Evolutionary conservation across 2,888 invertebrate species (phyloP).

Genomic region (Brachyopa scutellaris): DNA sequence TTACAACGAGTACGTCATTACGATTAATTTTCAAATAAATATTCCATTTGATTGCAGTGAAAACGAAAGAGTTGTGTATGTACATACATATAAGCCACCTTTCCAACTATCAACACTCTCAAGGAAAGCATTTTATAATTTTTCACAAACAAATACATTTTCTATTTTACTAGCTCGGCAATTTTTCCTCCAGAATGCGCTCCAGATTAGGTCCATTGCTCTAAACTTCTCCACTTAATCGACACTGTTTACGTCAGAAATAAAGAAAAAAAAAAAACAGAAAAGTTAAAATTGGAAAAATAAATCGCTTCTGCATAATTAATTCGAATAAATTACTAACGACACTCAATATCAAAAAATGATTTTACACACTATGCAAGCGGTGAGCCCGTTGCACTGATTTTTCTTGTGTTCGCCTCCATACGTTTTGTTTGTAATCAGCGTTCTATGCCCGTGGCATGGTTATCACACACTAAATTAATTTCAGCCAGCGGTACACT

Average conservation of each 20-base stretch:
- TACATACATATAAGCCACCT: no score
- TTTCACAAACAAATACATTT: slow-evolving; percentile 24
- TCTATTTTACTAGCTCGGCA: slow-evolving; percentile 29
- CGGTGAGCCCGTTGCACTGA: slow-evolving; percentile 42
- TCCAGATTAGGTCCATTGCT: slow-evolving; percentile 24
- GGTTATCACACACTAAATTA: slow-evolving; percentile 72
- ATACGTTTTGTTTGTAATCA: slow-evolving; percentile 46
- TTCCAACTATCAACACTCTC: no score
- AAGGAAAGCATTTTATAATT: no score
- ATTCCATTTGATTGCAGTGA: no score
- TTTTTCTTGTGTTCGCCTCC: slow-evolving; percentile 37
- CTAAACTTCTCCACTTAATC: slow-evolving; percentile 57
- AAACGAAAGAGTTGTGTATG: no score
- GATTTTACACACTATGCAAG: slow-evolving; percentile 47
- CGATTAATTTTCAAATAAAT: no score
- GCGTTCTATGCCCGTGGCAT: slow-evolving; percentile 59
- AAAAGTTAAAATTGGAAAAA: background rate
- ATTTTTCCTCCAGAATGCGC: slow-evolving; percentile 7
- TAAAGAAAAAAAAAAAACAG: no score
- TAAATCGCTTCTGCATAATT: slow-evolving; percentile 57
- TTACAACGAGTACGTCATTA: no score
- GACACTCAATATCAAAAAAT: slow-evolving; percentile 65
- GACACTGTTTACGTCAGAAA: slow-evolving; percentile 5
- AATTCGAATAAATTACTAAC: slow-evolving; percentile 69
- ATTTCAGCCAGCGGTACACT: slow-evolving; percentile 17